A percentile compares a stretch with the other conserved stretches of the same genome.
phyloP scores from a whole-genome alignment of 1,140 invertebrate species.

The Sycophaga agraensis region DNA sequence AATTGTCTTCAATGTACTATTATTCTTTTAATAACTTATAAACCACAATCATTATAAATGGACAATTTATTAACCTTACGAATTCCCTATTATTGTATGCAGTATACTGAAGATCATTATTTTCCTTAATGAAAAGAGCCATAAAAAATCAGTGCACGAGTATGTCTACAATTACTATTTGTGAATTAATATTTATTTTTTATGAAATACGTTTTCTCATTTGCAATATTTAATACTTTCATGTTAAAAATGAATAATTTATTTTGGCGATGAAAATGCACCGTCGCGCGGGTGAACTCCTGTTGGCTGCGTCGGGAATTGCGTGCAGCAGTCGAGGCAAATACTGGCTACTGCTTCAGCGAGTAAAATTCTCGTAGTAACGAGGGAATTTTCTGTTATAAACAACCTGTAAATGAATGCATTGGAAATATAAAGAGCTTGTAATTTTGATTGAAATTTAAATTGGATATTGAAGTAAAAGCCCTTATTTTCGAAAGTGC shows the following conservation, averaged over 20 bases:
- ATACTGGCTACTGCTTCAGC: slow-evolving; percentile 7
- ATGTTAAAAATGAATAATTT: neutral
- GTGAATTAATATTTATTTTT: neutral
- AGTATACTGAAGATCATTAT: too few relatives aligned
- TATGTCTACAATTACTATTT: too few relatives aligned
- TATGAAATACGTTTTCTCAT: neutral
- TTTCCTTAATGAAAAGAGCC: too few relatives aligned
- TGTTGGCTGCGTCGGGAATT: neutral
- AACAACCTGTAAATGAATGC: neutral
- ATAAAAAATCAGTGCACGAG: too few relatives aligned
- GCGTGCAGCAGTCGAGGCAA: neutral
- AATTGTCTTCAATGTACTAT: too few relatives aligned
- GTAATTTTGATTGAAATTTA: slow-evolving; percentile 10
- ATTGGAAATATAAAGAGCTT: neutral
- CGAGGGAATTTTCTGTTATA: slow-evolving; percentile 16
- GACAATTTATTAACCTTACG: too few relatives aligned
- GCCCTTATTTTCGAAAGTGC: neutral
- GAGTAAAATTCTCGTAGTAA: slow-evolving; percentile 6
- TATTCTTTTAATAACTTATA: too few relatives aligned
- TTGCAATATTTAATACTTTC: neutral
- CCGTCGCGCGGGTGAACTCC: neutral
- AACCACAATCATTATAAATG: too few relatives aligned
- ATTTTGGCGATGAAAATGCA: neutral
- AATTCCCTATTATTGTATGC: too few relatives aligned
- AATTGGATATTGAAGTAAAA: neutral